A percentile compares a stretch with the other conserved stretches of the same genome.
Conservation (phyloP, 1,140 invertebrate species). For the Bombus cullumanus region DNA sequence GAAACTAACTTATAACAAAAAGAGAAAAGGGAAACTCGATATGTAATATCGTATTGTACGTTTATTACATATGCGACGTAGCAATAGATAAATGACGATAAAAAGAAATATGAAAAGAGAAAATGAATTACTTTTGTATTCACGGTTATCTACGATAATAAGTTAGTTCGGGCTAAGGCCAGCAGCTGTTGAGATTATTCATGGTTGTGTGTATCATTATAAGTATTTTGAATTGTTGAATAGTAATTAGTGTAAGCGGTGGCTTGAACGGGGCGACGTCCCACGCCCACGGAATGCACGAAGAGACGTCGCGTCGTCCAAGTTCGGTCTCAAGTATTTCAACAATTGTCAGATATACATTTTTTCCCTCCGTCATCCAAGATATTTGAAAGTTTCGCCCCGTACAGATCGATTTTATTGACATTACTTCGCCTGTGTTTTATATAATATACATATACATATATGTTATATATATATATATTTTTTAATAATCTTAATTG, state of each 20-base stretch:
- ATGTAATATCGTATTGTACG: background rate
- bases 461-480: constrained; percentile 23
- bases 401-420: constrained; percentile 47
- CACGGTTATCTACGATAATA: constrained; percentile 67
- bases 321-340: constrained; percentile 55
- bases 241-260: constrained; percentile 75
- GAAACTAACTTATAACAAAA: constrained; percentile 47
- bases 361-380: constrained; percentile 33
- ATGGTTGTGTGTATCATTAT: constrained; percentile 83
- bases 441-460: constrained; percentile 15
- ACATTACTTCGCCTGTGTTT: constrained; percentile 48
- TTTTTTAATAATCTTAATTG: constrained; percentile 46
- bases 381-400: constrained; percentile 24
- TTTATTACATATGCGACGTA: constrained; percentile 31
- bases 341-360: constrained; percentile 31
- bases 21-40: background rate
- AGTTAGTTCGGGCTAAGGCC: constrained; percentile 77
- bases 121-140: constrained; percentile 74
- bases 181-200: constrained; percentile 83
- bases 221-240: constrained; percentile 83
- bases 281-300: constrained; percentile 15
- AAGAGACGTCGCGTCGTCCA: constrained; percentile 52
- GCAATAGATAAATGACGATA: constrained; percentile 55
- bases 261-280: constrained; percentile 58
- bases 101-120: background rate